Evolutionary conservation across 2,888 invertebrate species (phyloP), one percentile per base, ranked within the genome.

Genomic region (Watsonalla cultraria): DNA sequence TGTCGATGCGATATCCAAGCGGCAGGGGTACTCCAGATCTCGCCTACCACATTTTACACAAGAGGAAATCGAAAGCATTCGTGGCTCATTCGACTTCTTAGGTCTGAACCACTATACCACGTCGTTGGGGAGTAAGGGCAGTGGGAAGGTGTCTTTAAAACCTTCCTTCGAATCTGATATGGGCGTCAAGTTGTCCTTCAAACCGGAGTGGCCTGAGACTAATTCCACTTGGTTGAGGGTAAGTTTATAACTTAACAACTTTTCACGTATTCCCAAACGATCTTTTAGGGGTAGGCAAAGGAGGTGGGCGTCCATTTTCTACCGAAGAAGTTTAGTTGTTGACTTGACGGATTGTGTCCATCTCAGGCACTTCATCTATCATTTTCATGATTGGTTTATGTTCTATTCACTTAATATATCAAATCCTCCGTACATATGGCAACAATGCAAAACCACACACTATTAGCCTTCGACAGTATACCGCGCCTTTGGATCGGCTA

Each of bases 31-130:
- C 62, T 70, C 80, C 0, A 81, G 90, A 14, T 94, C 95, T 0
- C 91, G 94, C 8, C 84, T 95, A 2, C 94, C 95, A 0, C 71
- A 69, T 55, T 94, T 95, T 68, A 93, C 93, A 0, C 46, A 69
- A 0, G 86, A 92, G 24, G 94, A 95, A 84, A 85, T 94, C 7
- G 73, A 82, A 8, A 82, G 86, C 53, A 92, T 96, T 24, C 82
- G 78, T 42, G 93, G 92, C 0, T 93, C 95, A 0, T 89, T 91
- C 0, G 96, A 97, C 73, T 95, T 94, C 79, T 86, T 96, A 51
- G 96, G 95, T 0, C 74, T 96, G 14, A 96, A 96, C 72, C 92
- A 94, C 56, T 96, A 96, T 73, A 94, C 94, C 0, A 90, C 93
- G 0, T 86, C 84, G 59, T 64, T 93, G 66, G 88, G 82, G 4